phyloP scores from a whole-genome alignment of 2,113 vertebrate genomes.

The Halichoeres trimaculatus region DNA sequence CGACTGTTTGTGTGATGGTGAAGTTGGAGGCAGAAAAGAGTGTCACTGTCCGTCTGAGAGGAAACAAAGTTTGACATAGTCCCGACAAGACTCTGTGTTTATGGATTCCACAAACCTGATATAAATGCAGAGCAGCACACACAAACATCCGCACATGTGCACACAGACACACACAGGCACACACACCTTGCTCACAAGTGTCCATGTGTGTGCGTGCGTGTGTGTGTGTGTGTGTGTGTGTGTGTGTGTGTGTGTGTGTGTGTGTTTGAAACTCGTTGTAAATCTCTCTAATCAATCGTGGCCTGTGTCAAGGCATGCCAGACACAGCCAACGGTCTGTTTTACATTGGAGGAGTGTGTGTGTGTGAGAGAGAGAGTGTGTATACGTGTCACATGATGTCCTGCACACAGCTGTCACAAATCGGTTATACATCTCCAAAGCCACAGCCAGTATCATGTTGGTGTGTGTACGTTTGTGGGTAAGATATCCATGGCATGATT shows the following conservation, averaged over 20 bases:
- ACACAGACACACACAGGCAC: slow-evolving; percentile 19
- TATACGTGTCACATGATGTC: slow-evolving; percentile 61
- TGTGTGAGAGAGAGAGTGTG: slow-evolving; percentile 15
- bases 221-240: not conserved
- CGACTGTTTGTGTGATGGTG: not conserved
- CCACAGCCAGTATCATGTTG: slow-evolving; percentile 12
- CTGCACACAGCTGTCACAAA: slow-evolving; percentile 64
- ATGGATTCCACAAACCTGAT: slow-evolving; percentile 52
- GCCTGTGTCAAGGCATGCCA: slow-evolving; percentile 59
- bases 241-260: not conserved
- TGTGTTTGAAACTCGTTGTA: slow-evolving; percentile 39
- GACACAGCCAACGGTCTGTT: slow-evolving; percentile 60
- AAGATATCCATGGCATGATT: not conserved
- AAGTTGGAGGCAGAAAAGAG: not conserved
- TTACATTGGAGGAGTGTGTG: slow-evolving; percentile 49
- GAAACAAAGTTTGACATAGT: slow-evolving; percentile 36
- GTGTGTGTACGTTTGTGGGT: not conserved
- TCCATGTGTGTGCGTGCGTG: slow-evolving; percentile 8
- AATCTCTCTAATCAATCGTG: slow-evolving; percentile 69
- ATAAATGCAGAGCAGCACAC: slow-evolving; percentile 44
- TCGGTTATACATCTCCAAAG: slow-evolving; percentile 52
- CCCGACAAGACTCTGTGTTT: slow-evolving; percentile 47
- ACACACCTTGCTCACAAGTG: slow-evolving; percentile 9
- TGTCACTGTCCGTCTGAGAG: slow-evolving; percentile 37
- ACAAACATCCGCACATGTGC: slow-evolving; percentile 14